Conservation (phyloP, 2,888 invertebrate genomes). For the Papilio demoleus region DNA sequence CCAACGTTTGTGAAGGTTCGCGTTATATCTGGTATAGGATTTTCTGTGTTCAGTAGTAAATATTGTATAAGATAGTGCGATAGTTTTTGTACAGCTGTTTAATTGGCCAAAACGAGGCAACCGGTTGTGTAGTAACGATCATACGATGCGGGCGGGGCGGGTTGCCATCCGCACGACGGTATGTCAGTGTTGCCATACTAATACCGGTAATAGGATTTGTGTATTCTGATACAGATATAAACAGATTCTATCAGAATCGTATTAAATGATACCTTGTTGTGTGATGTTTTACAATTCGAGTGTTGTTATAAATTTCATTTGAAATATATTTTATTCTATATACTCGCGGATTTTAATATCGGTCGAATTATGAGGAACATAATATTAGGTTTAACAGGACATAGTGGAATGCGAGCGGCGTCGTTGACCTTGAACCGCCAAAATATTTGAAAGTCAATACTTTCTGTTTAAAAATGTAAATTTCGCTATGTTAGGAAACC, state of each 20-base stretch:
- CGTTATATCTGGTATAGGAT: background rate
- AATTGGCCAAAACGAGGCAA: constrained; percentile 9
- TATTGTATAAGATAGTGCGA: too few species aligned
- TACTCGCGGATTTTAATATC: too few species aligned
- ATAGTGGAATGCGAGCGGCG: too few species aligned
- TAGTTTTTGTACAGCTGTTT: constrained; percentile 8
- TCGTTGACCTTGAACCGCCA: too few species aligned
- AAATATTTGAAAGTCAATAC: too few species aligned
- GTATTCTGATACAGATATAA: constrained; percentile 37
- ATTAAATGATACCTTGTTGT: constrained; percentile 40
- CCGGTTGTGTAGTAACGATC: constrained; percentile 30
- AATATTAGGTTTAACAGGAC: too few species aligned
- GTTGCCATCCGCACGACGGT: constrained; percentile 4
- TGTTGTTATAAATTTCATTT: background rate
- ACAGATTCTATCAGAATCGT: constrained; percentile 39
- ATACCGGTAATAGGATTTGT: constrained; percentile 36
- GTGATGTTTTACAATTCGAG: constrained; percentile 23
- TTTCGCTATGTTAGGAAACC: background rate
- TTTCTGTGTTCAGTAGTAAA: background rate
- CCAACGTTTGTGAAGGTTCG: too few species aligned
- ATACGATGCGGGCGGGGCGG: constrained; percentile 1
- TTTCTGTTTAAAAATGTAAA: background rate
- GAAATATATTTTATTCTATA: too few species aligned
- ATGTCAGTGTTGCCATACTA: constrained; percentile 18
- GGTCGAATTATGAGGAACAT: too few species aligned